phyloP scores from a whole-genome alignment of 2,888 invertebrate genomes.

The Rosalia funebris region DNA sequence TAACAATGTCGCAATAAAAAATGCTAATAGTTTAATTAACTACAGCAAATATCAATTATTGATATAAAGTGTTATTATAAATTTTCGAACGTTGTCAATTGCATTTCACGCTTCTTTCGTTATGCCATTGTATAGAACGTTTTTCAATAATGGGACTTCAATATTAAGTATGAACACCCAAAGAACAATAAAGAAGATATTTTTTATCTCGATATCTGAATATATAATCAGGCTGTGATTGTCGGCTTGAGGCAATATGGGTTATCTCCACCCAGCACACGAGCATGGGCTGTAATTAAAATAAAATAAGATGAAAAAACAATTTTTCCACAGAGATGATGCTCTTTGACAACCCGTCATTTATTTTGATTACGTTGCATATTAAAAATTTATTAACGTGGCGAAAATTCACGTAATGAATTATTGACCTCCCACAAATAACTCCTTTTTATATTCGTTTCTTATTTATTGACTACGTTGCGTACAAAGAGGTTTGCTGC shows the following conservation, averaged over 20 bases:
- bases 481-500: too few relatives aligned
- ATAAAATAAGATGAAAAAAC: slow-evolving; percentile 52
- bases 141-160: slow-evolving; percentile 41
- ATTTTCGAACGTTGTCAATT: slow-evolving; percentile 29
- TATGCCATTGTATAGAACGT: slow-evolving; percentile 40
- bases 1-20: background rate
- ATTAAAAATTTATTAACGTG: slow-evolving; percentile 55
- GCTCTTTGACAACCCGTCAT: slow-evolving; percentile 57
- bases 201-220: slow-evolving; percentile 54
- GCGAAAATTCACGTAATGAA: slow-evolving; percentile 30
- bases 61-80: slow-evolving; percentile 22
- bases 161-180: slow-evolving; percentile 39
- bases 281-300: slow-evolving; percentile 54
- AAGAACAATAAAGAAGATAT: slow-evolving; percentile 49
- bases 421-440: slow-evolving; percentile 39
- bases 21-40: background rate
- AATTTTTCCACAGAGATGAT: slow-evolving; percentile 43
- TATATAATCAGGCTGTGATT: slow-evolving; percentile 52
- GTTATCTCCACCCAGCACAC: slow-evolving; percentile 54
- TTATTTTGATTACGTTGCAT: slow-evolving; percentile 59
- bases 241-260: slow-evolving; percentile 53
- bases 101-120: slow-evolving; percentile 35
- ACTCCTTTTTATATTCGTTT: slow-evolving; percentile 18
- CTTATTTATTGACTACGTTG: slow-evolving; percentile 15
- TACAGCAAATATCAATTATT: slow-evolving; percentile 15